phyloP scores from a whole-genome alignment of 2,888 invertebrate genomes.

The Matsumyia berberina region DNA sequence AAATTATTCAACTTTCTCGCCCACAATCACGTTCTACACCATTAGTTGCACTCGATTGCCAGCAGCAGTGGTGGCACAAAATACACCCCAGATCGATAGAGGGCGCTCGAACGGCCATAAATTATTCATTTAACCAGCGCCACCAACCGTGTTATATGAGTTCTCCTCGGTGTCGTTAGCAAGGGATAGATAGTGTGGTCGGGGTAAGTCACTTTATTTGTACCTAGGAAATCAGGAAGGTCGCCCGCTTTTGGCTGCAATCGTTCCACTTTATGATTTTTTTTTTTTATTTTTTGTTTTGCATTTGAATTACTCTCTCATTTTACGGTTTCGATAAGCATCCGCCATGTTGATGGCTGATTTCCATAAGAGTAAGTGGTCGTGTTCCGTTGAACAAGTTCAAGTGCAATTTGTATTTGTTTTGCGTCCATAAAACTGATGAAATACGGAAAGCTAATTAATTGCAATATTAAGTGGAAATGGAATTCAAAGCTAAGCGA shows the following conservation, averaged over 20 bases:
- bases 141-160: background rate
- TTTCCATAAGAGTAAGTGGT: background rate
- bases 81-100: conserved; percentile 34
- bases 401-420: background rate
- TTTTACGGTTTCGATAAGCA: background rate
- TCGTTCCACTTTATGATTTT: no score
- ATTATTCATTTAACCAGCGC: conserved; percentile 63
- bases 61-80: conserved; percentile 10
- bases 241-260: background rate
- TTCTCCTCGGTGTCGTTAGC: background rate
- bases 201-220: conserved; percentile 1
- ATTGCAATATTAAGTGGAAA: background rate
- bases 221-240: conserved; percentile 16
- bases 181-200: background rate
- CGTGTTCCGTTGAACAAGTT: conserved; percentile 28
- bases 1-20: conserved; percentile 60
- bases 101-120: conserved; percentile 48
- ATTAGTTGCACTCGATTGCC: conserved; percentile 63
- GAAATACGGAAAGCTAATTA: background rate
- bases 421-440: background rate
- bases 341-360: background rate
- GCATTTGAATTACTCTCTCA: conserved; percentile 25
- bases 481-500: background rate
- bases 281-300: background rate
- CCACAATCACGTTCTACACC: conserved; percentile 48